Evolutionary conservation across 1,140 invertebrate genomes (phyloP), one percentile per base, ranked within the genome.

Genomic region (Samia ricini): DNA sequence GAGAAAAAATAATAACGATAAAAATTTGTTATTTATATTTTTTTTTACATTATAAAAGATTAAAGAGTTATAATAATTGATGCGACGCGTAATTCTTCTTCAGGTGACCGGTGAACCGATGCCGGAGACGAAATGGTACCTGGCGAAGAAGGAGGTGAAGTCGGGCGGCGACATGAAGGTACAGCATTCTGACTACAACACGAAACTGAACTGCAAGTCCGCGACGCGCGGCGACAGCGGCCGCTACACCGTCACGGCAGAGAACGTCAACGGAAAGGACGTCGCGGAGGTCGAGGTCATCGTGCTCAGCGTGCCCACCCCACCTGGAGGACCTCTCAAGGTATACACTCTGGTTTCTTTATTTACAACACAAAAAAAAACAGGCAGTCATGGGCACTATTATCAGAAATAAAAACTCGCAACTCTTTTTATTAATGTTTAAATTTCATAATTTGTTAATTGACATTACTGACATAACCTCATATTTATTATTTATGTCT

Each of bases 201-300:
- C 97, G 0, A 97, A 98, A 77, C 79, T 99, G 33, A 94, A 92
- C 71, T 96, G 98, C 23, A 93, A 95, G 52, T 95, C 95, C 71
- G 97, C 98, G 0, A 96, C 95, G 2, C 91, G 99, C 54, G 92
- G 93, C 0, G 98, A 99, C 81, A 95, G 97, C 48, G 99, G 99
- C 20, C 93, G 94, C 55, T 99, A 99, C 79, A 97, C 95, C 5
- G 93, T 99, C 58, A 95, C 94, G 21, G 97, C 99, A 42, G 97
- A 98, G 83, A 99, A 99, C 81, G 91, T 93, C 23, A 98, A 97
- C 75, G 99, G 99, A 15, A 95, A 95, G 80, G 98, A 99, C 75
- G 95, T 95, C 19, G 98, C 97, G 12, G 95, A 96, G 62, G 96
- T 99, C 0, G 96, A 96, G 71, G 98, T 99, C 5, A 97, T 95